Conservation (phyloP, 2,888 invertebrate genomes). For the Drosophila affinis region DNA sequence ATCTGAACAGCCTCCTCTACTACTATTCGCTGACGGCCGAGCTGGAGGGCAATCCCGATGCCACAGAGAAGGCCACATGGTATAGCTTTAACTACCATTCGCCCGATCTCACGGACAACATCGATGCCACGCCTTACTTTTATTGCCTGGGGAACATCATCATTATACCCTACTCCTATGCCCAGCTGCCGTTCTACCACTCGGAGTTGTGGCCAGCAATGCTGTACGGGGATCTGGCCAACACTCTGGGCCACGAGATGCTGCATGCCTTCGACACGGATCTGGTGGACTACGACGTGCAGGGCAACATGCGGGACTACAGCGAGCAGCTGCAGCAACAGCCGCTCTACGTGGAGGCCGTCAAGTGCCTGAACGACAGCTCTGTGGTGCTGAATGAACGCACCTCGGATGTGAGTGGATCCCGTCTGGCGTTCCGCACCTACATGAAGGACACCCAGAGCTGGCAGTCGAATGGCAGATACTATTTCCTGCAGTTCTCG, state of each 20-base stretch:
- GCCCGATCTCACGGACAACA: constrained; percentile 68
- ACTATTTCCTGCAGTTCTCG: constrained; percentile 79
- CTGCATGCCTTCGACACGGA: constrained; percentile 75
- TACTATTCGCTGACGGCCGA: constrained; percentile 52
- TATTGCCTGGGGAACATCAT: constrained; percentile 69
- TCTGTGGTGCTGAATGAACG: constrained; percentile 65
- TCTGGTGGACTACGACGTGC: constrained; percentile 70
- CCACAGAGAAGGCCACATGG: constrained; percentile 42
- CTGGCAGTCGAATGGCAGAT: constrained; percentile 55
- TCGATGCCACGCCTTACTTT: constrained; percentile 77
- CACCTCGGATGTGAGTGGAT: constrained; percentile 76
- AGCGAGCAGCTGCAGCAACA: constrained; percentile 55
- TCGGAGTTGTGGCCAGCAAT: constrained; percentile 75
- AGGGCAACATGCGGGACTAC: constrained; percentile 62
- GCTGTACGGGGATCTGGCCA: constrained; percentile 77
- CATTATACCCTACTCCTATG: constrained; percentile 74
- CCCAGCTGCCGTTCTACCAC: constrained; percentile 73
- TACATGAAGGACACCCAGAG: constrained; percentile 58
- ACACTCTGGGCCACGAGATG: constrained; percentile 78
- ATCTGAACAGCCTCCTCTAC: constrained; percentile 66
- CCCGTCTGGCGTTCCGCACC: constrained; percentile 71
- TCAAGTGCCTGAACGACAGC: constrained; percentile 63
- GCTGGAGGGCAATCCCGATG: constrained; percentile 46
- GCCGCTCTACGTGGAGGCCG: constrained; percentile 44
- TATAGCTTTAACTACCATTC: constrained; percentile 72